Evolutionary conservation across 92 coral and sea anemone genomes (phyloP).

Genomic region (Nematostella vectensis): DNA sequence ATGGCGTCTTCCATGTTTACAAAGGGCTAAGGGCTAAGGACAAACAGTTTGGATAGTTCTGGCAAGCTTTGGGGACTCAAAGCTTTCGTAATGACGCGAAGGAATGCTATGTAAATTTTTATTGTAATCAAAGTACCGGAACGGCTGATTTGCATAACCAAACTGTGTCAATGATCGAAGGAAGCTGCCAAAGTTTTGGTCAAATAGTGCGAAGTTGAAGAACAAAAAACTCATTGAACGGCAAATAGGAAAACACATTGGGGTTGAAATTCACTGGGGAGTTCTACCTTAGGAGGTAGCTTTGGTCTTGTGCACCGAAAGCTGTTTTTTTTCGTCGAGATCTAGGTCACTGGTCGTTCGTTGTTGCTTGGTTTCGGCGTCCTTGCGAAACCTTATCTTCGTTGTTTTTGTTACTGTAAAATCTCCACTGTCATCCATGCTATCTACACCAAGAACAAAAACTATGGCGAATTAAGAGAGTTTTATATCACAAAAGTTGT

Average conservation of each 20-base stretch:
- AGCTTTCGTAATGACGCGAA: background rate
- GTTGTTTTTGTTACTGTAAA: background rate
- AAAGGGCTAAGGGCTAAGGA: background rate
- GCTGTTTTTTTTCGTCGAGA: background rate
- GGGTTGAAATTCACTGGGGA: no score
- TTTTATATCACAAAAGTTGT: no score
- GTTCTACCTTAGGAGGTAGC: no score
- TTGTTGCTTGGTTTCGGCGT: conserved; percentile 48
- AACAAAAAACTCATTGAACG: no score
- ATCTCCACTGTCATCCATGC: no score
- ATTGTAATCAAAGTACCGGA: background rate
- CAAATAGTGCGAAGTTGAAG: no score
- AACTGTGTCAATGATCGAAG: no score
- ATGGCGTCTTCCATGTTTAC: conserved; percentile 1
- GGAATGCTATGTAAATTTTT: background rate
- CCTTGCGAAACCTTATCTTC: conserved; percentile 7
- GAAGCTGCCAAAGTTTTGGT: no score
- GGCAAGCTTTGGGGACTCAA: background rate
- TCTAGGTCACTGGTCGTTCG: background rate
- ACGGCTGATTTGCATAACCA: conserved; percentile 1
- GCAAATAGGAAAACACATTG: no score
- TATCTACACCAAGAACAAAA: no score
- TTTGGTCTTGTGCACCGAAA: no score
- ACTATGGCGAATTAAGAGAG: no score
- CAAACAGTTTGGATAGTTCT: background rate